These are phyloP conservation scores for Chromis chromis DNA, from an alignment of 2,797 vertebrate genomes.

Conservation along the genomic window DNA sequence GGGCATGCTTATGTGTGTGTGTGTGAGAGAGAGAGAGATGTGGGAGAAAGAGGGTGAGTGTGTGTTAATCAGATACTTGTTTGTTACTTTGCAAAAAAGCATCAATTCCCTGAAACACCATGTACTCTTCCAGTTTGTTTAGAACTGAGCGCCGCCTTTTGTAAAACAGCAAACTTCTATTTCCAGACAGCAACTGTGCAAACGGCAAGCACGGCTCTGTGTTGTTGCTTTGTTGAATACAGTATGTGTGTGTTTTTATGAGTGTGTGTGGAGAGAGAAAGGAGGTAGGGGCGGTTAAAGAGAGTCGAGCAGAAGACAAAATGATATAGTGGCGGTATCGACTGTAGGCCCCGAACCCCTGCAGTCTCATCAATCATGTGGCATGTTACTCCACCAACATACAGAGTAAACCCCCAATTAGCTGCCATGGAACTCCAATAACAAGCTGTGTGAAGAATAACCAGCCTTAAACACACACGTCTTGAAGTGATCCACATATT, in stretches of 20 bases:
- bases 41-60: neutral
- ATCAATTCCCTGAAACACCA: slow-evolving; percentile 7
- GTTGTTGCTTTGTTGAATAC: slow-evolving; percentile 10
- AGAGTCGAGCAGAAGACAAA: slow-evolving; percentile 32
- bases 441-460: neutral
- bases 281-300: neutral
- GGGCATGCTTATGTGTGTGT: neutral
- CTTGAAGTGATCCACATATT: neutral
- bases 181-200: neutral
- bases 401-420: slow-evolving; percentile 36
- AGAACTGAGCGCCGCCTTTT: slow-evolving; percentile 17
- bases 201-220: neutral
- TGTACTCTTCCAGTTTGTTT: slow-evolving; percentile 4
- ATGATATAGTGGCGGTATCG: slow-evolving; percentile 47
- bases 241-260: neutral
- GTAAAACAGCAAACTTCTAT: slow-evolving; percentile 13
- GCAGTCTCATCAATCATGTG: slow-evolving; percentile 58
- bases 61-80: slow-evolving; percentile 23
- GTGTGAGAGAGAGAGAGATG: neutral
- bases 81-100: slow-evolving; percentile 19
- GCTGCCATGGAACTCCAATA: neutral
- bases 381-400: slow-evolving; percentile 40
- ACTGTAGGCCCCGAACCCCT: slow-evolving; percentile 29
- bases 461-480: neutral
- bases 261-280: too few relatives aligned